Conservation (phyloP, 2,113 vertebrate species). For the Thalassoma bifasciatum region DNA sequence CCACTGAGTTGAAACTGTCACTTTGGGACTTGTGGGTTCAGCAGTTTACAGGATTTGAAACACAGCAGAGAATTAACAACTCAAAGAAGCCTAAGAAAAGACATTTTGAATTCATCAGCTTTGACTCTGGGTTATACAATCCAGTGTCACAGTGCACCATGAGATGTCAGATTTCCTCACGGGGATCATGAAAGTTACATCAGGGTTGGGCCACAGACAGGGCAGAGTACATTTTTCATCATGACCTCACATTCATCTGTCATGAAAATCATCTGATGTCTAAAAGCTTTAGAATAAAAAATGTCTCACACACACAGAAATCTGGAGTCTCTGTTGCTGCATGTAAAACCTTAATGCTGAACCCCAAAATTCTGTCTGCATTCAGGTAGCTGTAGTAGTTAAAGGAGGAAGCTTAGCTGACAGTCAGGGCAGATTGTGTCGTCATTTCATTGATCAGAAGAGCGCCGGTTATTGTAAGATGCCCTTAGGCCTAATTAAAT, state of each 20-base stretch:
- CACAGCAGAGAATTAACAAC: neutral
- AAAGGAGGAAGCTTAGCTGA: constrained; percentile 57
- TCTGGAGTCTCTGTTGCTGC: constrained; percentile 19
- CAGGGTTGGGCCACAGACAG: constrained; percentile 51
- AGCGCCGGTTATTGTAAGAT: constrained; percentile 58
- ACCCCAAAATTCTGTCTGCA: constrained; percentile 37
- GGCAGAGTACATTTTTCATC: constrained; percentile 67
- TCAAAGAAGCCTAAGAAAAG: neutral
- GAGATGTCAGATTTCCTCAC: constrained; percentile 40
- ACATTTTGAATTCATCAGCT: too few species aligned
- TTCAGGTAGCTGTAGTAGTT: constrained; percentile 48
- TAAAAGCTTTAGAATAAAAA: constrained; percentile 31
- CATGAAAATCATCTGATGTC: constrained; percentile 57
- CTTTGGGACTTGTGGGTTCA: neutral
- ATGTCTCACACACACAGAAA: constrained; percentile 33
- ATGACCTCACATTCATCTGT: constrained; percentile 54
- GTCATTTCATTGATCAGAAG: constrained; percentile 75
- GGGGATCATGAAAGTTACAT: constrained; percentile 68
- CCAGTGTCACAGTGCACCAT: constrained; percentile 32
- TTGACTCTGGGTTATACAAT: constrained; percentile 48
- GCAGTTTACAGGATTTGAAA: neutral
- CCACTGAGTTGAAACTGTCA: neutral
- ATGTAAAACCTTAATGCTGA: constrained; percentile 49
- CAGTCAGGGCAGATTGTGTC: constrained; percentile 57
- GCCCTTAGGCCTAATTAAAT: constrained; percentile 82